Conservation (phyloP, 2,113 vertebrate genomes). For the Platycercus adscitus region DNA sequence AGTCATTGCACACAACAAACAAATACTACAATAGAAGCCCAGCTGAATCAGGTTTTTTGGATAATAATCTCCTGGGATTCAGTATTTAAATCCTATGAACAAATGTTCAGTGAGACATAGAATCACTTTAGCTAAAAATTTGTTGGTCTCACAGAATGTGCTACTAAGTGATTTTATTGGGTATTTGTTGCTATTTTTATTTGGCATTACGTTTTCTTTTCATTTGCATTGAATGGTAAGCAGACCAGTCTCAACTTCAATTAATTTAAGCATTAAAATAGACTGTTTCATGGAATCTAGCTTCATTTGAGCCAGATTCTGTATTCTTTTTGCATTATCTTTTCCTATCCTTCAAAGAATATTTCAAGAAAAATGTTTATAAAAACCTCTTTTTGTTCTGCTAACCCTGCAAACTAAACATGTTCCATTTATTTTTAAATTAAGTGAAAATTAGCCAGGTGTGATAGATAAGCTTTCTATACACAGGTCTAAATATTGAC, state of each 20-base stretch:
- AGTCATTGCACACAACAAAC: neutral
- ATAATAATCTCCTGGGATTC: neutral
- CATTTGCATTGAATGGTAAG: neutral
- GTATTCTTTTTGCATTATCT: slow-evolving; percentile 38
- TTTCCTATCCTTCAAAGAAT: slow-evolving; percentile 49
- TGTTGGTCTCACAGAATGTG: rapidly evolving
- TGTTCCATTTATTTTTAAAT: slow-evolving; percentile 84
- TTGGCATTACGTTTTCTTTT: neutral
- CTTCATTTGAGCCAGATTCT: slow-evolving; percentile 22
- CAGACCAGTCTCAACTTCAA: neutral
- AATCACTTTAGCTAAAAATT: neutral
- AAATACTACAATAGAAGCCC: neutral
- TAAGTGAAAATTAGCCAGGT: slow-evolving; percentile 85
- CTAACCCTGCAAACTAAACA: slow-evolving; percentile 77
- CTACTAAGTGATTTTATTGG: neutral
- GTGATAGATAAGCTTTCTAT: slow-evolving; percentile 84
- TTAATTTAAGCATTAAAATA: slow-evolving; percentile 23
- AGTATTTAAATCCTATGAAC: neutral
- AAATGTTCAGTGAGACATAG: neutral
- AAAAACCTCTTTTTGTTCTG: slow-evolving; percentile 68
- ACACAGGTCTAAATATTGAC: slow-evolving; percentile 87
- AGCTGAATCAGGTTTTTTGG: neutral
- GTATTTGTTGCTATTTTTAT: neutral
- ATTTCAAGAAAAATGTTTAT: slow-evolving; percentile 72
- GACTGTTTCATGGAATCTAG: neutral